Base-by-base conservation (phyloP, 1,140 invertebrate genomes). In the Archegozetes longisetosus region DNA sequence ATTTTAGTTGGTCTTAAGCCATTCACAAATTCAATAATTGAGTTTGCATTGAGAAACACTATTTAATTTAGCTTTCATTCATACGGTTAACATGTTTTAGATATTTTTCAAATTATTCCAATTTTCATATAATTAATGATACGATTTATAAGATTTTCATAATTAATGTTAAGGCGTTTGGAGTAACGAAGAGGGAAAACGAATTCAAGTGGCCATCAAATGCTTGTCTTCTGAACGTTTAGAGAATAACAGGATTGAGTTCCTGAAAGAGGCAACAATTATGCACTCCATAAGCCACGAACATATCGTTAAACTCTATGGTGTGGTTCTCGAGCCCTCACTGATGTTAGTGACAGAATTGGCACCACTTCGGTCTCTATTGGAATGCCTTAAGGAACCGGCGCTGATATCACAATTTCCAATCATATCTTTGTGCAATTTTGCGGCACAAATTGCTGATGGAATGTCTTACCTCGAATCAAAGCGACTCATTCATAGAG, bases 261-360 rank as follows among this genome's bases (percentile, higher is more conserved):
- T 98, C 74, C 74, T 98, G 20, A 96, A 97, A 72, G 95, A 98
- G 74, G 95, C 93, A 1, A 88, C 88, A 3, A 93, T 96, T 48
- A 97, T 98, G 92, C 91, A 97, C 71, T 84, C 85, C 52, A 94
- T 98, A 66, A 88, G 95, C 68, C 91, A 98, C 70, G 87, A 92
- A 65, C 88, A 94, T 71, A 93, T 98, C 65, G 93, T 98, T 0
- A 76, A 89, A 22, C 75, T 98, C n/a, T 97, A 92, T 72, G 94
- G 94, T 0, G 92, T 98, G 46, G 94, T 98, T 3, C 73, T 98
- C 27, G 89, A 94, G 66, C 85, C 89, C 66, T 84, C 87, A 40
- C 74, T 97, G 27, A 96, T 97, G 92, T 76, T 98, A 70, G 91
- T 95, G 1, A 97, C 92, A 1, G 95, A 98, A 74, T 74, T 98